Evolutionary conservation across 2,888 invertebrate genomes (phyloP), one percentile per base, ranked within the genome.

Genomic region (Anaspis maculata): DNA sequence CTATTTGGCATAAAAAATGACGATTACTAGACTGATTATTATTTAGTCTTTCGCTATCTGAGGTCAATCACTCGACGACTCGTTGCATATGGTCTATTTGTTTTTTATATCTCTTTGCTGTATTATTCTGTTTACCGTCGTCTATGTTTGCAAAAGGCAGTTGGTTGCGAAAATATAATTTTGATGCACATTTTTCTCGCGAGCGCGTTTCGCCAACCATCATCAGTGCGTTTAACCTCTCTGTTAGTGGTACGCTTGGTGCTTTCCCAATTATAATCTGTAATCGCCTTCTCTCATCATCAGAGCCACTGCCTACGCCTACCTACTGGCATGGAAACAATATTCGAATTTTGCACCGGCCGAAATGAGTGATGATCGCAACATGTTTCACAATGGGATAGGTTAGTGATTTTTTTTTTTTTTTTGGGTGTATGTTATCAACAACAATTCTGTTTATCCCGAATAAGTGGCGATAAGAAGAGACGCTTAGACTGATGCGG

Each of bases 81-180:
- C 48, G 48, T 49, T 54, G 54, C 57, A 57, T 45, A 58, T 55
- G 56, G 51, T 55, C 56, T 61, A 59, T 61, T 59, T 60, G 57
- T 58, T 60, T 61, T 61, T 59, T 60, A 56, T 58, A 57, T 57
- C 57, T 54, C n/a, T n/a, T n/a, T 19, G 19, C 44, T 45, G 27
- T 48, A 49, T 43, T 42, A 35, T 45, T 42, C 44, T 54, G 53
- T 54, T 54, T 54, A 48, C n/a, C n/a, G n/a, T 49, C 43, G 58
- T 56, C 59, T 58, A 55, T 59, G 56, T 60, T 59, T 58, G 56
- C 55, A 35, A 52, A 56, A 47, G 47, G 49, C 49, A 44, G 47
- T 55, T n/a, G n/a, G n/a, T n/a, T 49, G 53, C 54, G 51, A 56
- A 57, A 57, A 55, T 51, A 49, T 51, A 50, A 24, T 50, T 49